phyloP scores from a whole-genome alignment of 2,113 vertebrate genomes.

The Myocastor coypus region DNA sequence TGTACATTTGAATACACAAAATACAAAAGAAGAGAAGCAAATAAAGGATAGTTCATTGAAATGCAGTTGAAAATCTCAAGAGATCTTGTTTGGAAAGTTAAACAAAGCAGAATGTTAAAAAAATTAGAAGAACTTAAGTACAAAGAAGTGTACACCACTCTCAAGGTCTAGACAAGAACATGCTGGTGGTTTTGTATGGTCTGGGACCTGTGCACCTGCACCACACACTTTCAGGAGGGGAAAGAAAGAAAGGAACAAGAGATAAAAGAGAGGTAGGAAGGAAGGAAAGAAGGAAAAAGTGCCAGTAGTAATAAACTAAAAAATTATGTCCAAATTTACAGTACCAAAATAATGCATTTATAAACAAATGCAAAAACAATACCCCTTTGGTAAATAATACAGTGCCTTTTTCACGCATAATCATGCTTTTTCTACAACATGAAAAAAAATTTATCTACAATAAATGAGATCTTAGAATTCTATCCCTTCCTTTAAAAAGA shows the following conservation, averaged over 20 bases:
- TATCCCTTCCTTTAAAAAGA: constrained; percentile 75
- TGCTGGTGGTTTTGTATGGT: constrained; percentile 84
- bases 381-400: constrained; percentile 85
- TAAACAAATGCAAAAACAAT: constrained; percentile 86
- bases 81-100: constrained; percentile 60
- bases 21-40: constrained; percentile 83
- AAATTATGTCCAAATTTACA: constrained; percentile 82
- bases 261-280: neutral
- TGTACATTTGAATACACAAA: constrained; percentile 84
- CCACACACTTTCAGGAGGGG: constrained; percentile 44
- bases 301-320: constrained; percentile 49
- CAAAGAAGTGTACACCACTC: constrained; percentile 39
- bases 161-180: constrained; percentile 75
- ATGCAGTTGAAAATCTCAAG: constrained; percentile 69
- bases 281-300: neutral
- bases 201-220: constrained; percentile 78
- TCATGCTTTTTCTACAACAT: constrained; percentile 88
- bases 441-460: constrained; percentile 84
- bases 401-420: constrained; percentile 85
- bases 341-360: constrained; percentile 88
- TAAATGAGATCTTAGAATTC: constrained; percentile 81
- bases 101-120: constrained; percentile 61
- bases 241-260: neutral
- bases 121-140: neutral
- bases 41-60: constrained; percentile 76